Percentiles rank a stretch among this genome's conserved stretches.
Evolutionary conservation across 2,113 vertebrate genomes (phyloP).

Genomic region (Erinaceus europaeus): DNA sequence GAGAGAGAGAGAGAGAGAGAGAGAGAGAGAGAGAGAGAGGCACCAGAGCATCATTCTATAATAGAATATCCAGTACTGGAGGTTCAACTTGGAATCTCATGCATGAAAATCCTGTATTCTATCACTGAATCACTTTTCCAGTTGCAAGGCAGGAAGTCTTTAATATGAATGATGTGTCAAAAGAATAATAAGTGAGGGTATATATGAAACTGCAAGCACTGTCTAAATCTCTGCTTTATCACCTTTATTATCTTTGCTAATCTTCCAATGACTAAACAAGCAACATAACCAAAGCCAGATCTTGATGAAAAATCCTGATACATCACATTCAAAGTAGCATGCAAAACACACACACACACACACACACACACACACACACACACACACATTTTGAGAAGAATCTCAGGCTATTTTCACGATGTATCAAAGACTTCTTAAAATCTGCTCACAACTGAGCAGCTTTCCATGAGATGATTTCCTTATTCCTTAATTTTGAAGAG

Average conservation of each 20-base stretch:
- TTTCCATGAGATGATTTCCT: no score
- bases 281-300: not conserved
- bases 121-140: no score
- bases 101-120: no score
- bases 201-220: not conserved
- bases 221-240: not conserved
- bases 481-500: no score
- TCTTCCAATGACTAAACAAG: not conserved
- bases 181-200: not conserved
- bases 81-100: no score
- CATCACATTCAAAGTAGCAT: not conserved
- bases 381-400: not conserved
- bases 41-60: no score
- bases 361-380: rapidly evolving
- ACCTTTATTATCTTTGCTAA: not conserved
- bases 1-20: no score
- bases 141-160: no score
- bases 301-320: not conserved
- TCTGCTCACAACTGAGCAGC: no score
- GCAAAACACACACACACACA: rapidly evolving
- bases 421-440: not conserved
- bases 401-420: no score
- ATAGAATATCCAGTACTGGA: no score
- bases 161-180: not conserved
- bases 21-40: no score